Conservation (phyloP, 2,113 vertebrate genomes). For the Scolopax mira region DNA sequence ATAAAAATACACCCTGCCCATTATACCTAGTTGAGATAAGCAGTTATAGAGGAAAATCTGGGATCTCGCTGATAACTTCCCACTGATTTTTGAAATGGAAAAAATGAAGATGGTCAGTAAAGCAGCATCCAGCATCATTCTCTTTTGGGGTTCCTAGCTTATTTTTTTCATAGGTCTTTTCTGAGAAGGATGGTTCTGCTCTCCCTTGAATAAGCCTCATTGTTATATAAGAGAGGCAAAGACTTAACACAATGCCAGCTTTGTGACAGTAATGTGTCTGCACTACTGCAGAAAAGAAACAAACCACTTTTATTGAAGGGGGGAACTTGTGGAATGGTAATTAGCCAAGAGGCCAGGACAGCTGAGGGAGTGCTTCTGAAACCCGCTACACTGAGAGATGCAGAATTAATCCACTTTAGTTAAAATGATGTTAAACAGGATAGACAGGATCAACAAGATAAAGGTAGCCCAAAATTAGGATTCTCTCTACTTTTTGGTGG, state of each 20-base stretch:
- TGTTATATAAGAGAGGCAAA: slow-evolving; percentile 9
- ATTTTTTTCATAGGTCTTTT: neutral
- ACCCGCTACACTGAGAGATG: neutral
- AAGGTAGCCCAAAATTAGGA: neutral
- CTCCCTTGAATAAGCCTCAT: slow-evolving; percentile 48
- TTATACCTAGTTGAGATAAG: neutral
- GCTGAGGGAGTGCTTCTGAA: neutral
- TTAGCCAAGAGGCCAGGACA: slow-evolving; percentile 3
- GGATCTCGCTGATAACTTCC: neutral
- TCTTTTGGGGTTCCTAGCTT: neutral
- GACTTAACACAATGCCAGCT: slow-evolving; percentile 42
- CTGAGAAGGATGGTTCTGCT: neutral
- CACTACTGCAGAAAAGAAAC: slow-evolving; percentile 38
- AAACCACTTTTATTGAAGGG: slow-evolving; percentile 29
- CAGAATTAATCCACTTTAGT: neutral
- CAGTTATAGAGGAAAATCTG: neutral
- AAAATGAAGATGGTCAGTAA: neutral
- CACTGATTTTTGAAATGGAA: neutral
- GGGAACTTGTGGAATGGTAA: slow-evolving; percentile 44
- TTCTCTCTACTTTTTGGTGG: neutral
- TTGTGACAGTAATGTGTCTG: slow-evolving; percentile 52
- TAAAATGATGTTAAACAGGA: neutral
- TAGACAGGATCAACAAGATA: neutral
- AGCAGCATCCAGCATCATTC: neutral
- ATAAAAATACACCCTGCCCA: neutral